Conservation (phyloP, 2,888 invertebrate species). For the Strigamia crassipes region DNA sequence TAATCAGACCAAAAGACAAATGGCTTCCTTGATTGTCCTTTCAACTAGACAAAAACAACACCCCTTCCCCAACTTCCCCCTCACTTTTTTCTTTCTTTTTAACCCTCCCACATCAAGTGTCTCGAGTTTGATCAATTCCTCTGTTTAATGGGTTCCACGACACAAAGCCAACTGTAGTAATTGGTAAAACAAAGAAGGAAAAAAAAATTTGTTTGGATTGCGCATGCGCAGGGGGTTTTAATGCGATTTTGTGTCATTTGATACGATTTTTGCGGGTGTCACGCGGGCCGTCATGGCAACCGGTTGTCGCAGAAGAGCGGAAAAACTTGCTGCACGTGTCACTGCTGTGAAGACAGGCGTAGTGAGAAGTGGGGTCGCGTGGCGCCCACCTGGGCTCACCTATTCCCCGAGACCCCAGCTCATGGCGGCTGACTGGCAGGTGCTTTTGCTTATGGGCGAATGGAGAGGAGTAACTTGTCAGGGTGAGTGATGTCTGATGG, state of each 20-base stretch:
- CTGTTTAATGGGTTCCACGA: neutral
- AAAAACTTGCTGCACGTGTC: neutral
- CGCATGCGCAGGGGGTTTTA: neutral
- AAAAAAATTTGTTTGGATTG: neutral
- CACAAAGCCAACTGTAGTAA: neutral
- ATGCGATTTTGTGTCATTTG: neutral
- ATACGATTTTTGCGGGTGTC: neutral
- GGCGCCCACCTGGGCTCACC: neutral
- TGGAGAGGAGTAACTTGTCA: neutral
- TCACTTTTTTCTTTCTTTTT: neutral
- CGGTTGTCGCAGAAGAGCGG: neutral
- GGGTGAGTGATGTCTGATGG: neutral
- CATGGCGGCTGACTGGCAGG: neutral
- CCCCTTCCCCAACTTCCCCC: neutral
- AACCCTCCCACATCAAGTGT: neutral
- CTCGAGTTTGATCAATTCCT: neutral
- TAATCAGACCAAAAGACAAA: neutral
- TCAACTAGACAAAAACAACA: constrained; percentile 2
- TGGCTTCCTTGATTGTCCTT: constrained; percentile 7
- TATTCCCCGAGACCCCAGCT: neutral
- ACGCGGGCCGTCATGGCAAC: no score
- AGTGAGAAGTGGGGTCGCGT: constrained; percentile 11
- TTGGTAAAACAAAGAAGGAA: neutral
- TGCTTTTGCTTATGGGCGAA: neutral
- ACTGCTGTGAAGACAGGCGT: constrained; percentile 1